Evolutionary conservation across 2,797 vertebrate genomes (phyloP), one percentile per base, ranked within the genome.

Genomic region (Anguilla obscura): DNA sequence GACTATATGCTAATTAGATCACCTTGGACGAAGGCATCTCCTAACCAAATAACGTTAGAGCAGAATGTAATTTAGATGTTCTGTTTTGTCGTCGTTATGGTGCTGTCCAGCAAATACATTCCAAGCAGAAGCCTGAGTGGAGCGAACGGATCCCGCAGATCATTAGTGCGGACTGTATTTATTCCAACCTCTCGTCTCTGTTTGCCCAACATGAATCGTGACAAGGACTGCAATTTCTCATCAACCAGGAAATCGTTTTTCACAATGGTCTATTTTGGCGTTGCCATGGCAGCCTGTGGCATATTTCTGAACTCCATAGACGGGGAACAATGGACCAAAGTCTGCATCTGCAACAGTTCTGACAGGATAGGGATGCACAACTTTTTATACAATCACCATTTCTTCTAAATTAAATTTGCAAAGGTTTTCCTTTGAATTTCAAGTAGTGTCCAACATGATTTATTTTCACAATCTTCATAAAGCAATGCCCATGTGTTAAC

Each of bases 381-480:
- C 74, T 30, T 40, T 45, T 36, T 18, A 21, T 27, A 71, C 9
- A 2, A 3, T 69, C 30, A 8, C 8, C 2, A 79, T 79, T 79
- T 45, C 10, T 12, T 30, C 21, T 45, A 40, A 21, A 40, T 40
- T 4, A 6, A 48, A 82, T 82, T 82, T 18, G 24, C 21, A 24
- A 3, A 24, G 33, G 74, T 21, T 76, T 76, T 16, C 33, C 24
- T 76, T 40, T 40, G 14, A 76, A 76, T 76, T 76, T 76, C 10
- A 76, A 16, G 45, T 33, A 82, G 9, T 82, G 45, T 50, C 24
- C 45, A 82, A 50, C 21, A 21, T 79, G 33, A 79, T 79, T 45
- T 88, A 58, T 91, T 94, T 94, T 94, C 92, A 93, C 93, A 91
- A 91, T 86, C 95, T 92, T 89, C 94, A 95, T 94, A 94, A 86